Percentiles rank a stretch among this genome's conserved stretches.
phyloP scores from a whole-genome alignment of 2,888 invertebrate genomes.

The Dascillus cervinus region DNA sequence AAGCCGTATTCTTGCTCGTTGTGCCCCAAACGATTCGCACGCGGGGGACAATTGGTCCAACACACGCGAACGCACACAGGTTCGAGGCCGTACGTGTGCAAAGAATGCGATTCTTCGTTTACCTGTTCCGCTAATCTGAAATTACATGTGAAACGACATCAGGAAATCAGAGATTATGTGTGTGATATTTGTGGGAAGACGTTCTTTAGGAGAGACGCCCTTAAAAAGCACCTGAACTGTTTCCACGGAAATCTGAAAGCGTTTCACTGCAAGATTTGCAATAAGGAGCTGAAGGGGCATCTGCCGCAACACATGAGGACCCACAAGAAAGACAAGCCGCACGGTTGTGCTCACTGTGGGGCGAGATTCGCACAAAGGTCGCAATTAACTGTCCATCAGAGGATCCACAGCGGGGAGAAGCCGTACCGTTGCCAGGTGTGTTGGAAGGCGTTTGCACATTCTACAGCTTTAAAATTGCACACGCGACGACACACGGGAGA shows the following conservation, averaged over 20 bases:
- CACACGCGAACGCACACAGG: constrained; percentile 70
- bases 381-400: constrained; percentile 73
- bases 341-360: constrained; percentile 70
- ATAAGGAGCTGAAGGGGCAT: constrained; percentile 73
- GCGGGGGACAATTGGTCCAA: constrained; percentile 66
- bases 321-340: constrained; percentile 68
- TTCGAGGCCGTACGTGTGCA: constrained; percentile 63
- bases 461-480: constrained; percentile 77
- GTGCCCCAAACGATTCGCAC: constrained; percentile 60
- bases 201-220: constrained; percentile 65
- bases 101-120: constrained; percentile 63
- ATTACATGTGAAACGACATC: constrained; percentile 60
- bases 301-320: constrained; percentile 75
- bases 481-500: constrained; percentile 79
- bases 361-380: constrained; percentile 76
- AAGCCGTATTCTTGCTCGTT: constrained; percentile 57
- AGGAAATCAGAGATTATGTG: constrained; percentile 65
- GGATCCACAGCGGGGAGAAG: constrained; percentile 77
- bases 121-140: constrained; percentile 57
- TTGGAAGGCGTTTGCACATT: constrained; percentile 72
- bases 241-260: constrained; percentile 67
- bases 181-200: constrained; percentile 76
- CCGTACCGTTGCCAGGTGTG: constrained; percentile 80
- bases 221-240: constrained; percentile 69
- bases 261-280: constrained; percentile 73